Percentiles rank a stretch among this genome's conserved stretches.
Conservation (phyloP, 2,797 vertebrate species). For the Neosilurus mollespiculum region DNA sequence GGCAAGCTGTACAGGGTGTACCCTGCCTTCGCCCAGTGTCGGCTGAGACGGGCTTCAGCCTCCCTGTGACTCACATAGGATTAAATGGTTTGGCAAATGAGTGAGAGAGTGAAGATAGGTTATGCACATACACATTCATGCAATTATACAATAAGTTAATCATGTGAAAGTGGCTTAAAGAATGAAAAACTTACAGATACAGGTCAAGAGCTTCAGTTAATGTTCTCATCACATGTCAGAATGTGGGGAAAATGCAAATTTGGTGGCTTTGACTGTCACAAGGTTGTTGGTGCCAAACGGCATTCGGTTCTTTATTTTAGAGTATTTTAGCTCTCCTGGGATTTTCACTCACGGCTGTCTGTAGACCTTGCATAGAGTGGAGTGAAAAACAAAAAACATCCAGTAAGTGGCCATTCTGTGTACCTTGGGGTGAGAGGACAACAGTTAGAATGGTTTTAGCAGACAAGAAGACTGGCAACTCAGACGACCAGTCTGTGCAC, state of each 20-base stretch:
- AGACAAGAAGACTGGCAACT: neutral
- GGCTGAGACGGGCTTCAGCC: too few relatives aligned
- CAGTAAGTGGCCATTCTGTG: neutral
- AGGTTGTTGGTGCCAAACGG: neutral
- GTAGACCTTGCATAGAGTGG: neutral
- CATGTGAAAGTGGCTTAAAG: neutral
- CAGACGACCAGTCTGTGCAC: neutral
- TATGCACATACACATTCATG: neutral
- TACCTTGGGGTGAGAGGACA: neutral
- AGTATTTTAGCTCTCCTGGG: neutral
- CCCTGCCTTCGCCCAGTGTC: too few relatives aligned
- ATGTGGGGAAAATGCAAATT: neutral
- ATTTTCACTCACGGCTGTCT: neutral
- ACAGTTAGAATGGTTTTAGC: neutral
- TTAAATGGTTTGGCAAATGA: too few relatives aligned
- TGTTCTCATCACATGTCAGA: neutral
- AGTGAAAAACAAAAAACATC: neutral
- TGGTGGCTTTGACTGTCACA: neutral
- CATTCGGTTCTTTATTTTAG: too few relatives aligned
- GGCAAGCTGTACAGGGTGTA: too few relatives aligned
- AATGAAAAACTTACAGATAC: neutral
- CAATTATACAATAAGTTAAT: neutral
- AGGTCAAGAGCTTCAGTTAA: neutral
- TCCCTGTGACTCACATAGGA: too few relatives aligned
- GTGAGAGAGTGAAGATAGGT: too few relatives aligned